Conservation (phyloP, 2,888 invertebrate species). For the Orthosia gracilis region DNA sequence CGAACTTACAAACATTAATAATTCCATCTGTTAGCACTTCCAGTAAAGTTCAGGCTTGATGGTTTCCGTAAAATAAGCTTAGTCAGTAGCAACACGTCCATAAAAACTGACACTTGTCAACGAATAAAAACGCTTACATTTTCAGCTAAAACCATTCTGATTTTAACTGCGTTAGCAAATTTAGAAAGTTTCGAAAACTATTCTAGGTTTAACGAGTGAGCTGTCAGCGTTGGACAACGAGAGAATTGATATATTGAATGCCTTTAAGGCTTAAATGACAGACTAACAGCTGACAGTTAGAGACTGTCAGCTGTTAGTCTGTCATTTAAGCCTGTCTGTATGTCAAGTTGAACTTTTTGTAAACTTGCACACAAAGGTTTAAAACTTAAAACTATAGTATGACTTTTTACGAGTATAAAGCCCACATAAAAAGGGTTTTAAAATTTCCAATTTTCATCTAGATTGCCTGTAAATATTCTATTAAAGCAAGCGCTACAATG, state of each 20-base stretch:
- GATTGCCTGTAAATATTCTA: conserved; percentile 59
- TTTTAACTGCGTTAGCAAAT: conserved; percentile 64
- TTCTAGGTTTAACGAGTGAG: neutral
- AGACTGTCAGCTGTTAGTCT: no score
- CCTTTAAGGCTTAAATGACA: neutral
- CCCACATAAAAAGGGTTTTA: conserved; percentile 1
- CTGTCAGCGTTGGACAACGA: neutral
- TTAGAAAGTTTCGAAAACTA: conserved; percentile 32
- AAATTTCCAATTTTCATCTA: conserved; percentile 38
- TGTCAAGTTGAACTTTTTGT: neutral
- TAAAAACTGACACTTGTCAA: conserved; percentile 86
- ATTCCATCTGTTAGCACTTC: conserved; percentile 66
- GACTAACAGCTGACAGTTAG: neutral
- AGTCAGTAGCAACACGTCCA: conserved; percentile 82
- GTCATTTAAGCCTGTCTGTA: no score
- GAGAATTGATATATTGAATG: neutral
- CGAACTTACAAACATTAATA: conserved; percentile 39
- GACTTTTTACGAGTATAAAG: conserved; percentile 9
- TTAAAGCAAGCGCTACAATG: conserved; percentile 46
- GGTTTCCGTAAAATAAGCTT: conserved; percentile 78
- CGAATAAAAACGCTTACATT: conserved; percentile 80
- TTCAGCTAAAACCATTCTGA: conserved; percentile 69
- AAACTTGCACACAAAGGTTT: neutral
- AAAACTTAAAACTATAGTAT: no score
- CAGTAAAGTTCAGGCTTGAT: conserved; percentile 61